These are phyloP conservation scores for Caenorhabditis afra DNA, from an alignment of 2,888 invertebrate species.

Conservation along the genomic window DNA sequence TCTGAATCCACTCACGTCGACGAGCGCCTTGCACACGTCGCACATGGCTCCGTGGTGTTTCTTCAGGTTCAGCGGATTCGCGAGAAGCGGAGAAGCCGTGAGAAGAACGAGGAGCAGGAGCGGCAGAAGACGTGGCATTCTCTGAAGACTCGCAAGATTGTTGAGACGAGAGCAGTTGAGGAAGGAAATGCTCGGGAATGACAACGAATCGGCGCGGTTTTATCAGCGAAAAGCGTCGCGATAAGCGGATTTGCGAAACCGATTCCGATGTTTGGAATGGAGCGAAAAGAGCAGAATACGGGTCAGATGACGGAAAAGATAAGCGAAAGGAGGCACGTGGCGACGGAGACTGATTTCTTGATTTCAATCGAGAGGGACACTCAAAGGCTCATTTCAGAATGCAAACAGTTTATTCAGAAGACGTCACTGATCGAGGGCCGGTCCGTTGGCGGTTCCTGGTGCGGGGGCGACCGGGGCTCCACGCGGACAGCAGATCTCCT, in stretches of 20 bases:
- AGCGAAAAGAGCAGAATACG: constrained; percentile 25
- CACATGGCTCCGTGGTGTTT: constrained; percentile 60
- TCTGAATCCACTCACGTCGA: constrained; percentile 19
- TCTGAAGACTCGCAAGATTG: constrained; percentile 3
- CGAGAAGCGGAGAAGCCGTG: constrained; percentile 21
- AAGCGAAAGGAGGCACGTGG: constrained; percentile 1
- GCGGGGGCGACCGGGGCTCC: no score
- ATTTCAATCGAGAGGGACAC: not conserved
- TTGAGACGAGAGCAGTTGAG: not conserved
- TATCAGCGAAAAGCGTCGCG: not conserved
- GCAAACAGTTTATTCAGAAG: no score
- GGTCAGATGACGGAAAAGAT: constrained; percentile 23
- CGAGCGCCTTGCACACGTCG: constrained; percentile 56
- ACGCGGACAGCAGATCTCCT: not conserved
- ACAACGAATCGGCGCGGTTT: no score
- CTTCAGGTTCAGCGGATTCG: constrained; percentile 50
- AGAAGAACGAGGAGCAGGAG: constrained; percentile 24
- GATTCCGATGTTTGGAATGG: constrained; percentile 9
- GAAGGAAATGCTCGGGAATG: not conserved
- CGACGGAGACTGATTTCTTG: constrained; percentile 27
- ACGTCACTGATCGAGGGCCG: no score
- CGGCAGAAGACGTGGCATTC: constrained; percentile 24
- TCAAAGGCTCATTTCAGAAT: no score
- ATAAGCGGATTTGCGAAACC: constrained; percentile 18
- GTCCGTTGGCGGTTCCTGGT: no score